These are phyloP conservation scores for Brachypodius melanocephalos DNA, from an alignment of 2,113 vertebrate genomes.

Conservation along the genomic window DNA sequence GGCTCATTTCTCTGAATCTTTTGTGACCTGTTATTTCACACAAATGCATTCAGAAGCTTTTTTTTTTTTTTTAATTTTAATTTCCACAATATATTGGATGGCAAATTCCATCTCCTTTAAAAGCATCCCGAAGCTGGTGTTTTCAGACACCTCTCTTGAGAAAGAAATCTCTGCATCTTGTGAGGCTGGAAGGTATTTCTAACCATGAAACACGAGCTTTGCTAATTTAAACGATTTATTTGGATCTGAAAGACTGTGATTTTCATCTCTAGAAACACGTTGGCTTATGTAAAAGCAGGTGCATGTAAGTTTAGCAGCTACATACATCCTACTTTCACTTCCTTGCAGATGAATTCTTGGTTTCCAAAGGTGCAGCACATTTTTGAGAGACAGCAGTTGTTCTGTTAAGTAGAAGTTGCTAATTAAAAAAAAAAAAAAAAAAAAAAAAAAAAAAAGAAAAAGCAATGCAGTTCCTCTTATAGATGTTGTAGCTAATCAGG, in stretches of 20 bases:
- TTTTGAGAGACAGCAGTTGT: not conserved
- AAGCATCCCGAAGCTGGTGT: not conserved
- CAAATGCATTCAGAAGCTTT: not conserved
- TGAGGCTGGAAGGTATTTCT: not conserved
- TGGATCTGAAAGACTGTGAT: not conserved
- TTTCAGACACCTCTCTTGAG: not conserved
- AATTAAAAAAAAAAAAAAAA: not conserved
- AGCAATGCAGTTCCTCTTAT: not conserved
- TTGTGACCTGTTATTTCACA: not conserved
- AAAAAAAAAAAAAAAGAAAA: no score
- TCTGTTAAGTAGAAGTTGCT: not conserved
- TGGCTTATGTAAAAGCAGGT: constrained; percentile 1
- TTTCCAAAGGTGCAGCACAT: not conserved
- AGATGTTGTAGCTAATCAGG: not conserved
- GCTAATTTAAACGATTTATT: not conserved
- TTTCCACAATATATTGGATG: not conserved
- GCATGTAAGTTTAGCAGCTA: not conserved
- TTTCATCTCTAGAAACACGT: not conserved
- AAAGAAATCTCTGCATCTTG: not conserved
- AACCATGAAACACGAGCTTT: not conserved
- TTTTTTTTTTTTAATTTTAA: not conserved
- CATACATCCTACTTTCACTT: not conserved
- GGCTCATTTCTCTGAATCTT: not conserved
- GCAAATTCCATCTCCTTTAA: not conserved
- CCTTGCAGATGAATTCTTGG: not conserved